Evolutionary conservation across 2,797 vertebrate species (phyloP).

Genomic region (Takifugu ocellatus): DNA sequence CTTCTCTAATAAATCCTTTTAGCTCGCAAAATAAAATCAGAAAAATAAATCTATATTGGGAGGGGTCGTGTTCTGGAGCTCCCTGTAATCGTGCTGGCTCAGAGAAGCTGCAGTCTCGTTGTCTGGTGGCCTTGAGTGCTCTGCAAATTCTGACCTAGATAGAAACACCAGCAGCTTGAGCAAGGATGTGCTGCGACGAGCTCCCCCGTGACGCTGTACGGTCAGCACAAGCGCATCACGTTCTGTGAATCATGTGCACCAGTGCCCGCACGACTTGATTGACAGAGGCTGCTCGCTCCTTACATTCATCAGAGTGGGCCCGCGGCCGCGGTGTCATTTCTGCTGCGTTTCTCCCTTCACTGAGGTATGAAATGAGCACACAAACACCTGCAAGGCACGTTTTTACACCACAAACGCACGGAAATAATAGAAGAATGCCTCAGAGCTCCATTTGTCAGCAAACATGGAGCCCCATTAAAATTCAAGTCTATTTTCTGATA

Average conservation of each 20-base stretch:
- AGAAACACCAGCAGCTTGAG: constrained; percentile 23
- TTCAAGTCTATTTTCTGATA: no score
- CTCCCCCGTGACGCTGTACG: constrained; percentile 1
- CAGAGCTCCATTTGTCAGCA: constrained; percentile 18
- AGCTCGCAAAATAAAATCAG: no score
- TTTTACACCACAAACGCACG: constrained; percentile 17
- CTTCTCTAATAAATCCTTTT: no score
- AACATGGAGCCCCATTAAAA: background rate
- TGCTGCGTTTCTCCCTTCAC: constrained; percentile 7
- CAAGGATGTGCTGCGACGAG: constrained; percentile 23
- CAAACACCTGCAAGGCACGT: constrained; percentile 6
- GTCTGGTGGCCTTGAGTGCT: constrained; percentile 32
- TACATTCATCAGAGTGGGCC: constrained; percentile 12
- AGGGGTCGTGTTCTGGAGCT: no score
- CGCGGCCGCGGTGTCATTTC: constrained; percentile 10
- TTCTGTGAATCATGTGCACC: constrained; percentile 6
- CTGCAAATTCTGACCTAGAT: constrained; percentile 58
- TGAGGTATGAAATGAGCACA: constrained; percentile 7
- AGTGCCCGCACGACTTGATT: constrained; percentile 11
- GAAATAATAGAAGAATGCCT: constrained; percentile 16
- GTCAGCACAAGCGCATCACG: constrained; percentile 11
- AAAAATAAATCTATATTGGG: no score
- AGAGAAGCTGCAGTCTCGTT: constrained; percentile 14
- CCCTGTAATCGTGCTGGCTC: background rate
- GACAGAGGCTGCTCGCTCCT: constrained; percentile 9